Base-by-base conservation (phyloP, 2,797 vertebrate genomes). In the Xiphorhynchus erythropygius region DNA sequence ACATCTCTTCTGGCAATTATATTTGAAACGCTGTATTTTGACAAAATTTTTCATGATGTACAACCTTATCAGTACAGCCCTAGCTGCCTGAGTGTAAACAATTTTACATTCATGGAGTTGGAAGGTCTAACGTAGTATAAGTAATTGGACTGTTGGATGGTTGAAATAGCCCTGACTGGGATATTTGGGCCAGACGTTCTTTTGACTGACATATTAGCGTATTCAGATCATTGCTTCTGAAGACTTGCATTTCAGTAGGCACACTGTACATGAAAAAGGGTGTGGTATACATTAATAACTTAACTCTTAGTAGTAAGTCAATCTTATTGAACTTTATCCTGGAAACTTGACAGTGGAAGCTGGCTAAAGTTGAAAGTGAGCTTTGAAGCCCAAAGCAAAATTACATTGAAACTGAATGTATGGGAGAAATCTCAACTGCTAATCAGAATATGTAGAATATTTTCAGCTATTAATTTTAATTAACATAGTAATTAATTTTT, bases 351-450 rank as follows among this genome's bases (percentile, higher is more conserved):
- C 80, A 79, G 60, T 94, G 41, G 70, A 85, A 76, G 37, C 91
- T 96, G 89, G 83, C 87, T 90, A 63, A 94, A 93, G 76, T 95
- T 96, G 59, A 95, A 94, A 95, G 94, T n/a, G 49, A 90, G 25
- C 74, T 95, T 91, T 79, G 70, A 91, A 91, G 70, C 79, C 69
- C 91, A 88, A 67, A 93, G 73, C 69, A 88, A 90, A 94, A 90
- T 79, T 86, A 39, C 87, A 93, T 95, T 93, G 92, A 91, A 91
- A 69, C n/a, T 73, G 46, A 89, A 69, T 44, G 21, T 65, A 80
- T 37, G 39, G 60, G 37, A 52, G 79, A 81, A 94, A 78, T 94
- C 76, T 91, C 47, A 56, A 53, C 25, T 90, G 49, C 70, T 89
- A 80, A 89, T 91, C 74, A 84, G 77, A 93, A 73, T 84, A 63